A percentile compares a stretch with the other conserved stretches of the same genome.
phyloP scores from a whole-genome alignment of 2,113 vertebrate species.

The Petaurus breviceps region DNA sequence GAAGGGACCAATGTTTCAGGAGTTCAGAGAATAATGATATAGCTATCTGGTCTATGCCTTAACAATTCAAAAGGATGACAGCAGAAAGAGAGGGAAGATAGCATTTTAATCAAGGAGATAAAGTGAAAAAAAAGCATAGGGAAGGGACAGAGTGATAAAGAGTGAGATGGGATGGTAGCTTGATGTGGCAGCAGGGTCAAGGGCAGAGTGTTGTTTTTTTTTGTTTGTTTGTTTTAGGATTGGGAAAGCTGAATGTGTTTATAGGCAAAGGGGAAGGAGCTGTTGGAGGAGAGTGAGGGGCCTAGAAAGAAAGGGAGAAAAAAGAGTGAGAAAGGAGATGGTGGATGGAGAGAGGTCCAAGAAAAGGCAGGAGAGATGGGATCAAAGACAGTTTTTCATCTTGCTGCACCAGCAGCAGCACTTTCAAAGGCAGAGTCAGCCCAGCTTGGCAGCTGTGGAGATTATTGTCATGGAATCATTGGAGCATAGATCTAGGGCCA shows the following conservation, averaged over 20 bases:
- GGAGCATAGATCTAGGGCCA: no score
- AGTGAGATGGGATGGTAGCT: neutral
- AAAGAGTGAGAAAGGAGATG: no score
- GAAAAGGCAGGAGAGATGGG: no score
- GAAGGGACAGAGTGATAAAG: neutral
- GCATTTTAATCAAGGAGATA: neutral
- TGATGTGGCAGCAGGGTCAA: neutral
- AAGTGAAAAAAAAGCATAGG: neutral
- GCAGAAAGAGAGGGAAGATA: neutral
- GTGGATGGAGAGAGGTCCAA: no score
- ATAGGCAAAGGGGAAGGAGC: neutral
- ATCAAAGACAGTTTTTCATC: no score
- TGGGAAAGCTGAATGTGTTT: neutral
- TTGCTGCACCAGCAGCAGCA: no score
- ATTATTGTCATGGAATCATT: no score
- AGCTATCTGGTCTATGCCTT: neutral
- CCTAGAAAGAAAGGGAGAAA: no score
- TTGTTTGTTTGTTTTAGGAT: neutral
- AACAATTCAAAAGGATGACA: neutral
- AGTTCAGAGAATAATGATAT: neutral
- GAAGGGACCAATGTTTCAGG: neutral
- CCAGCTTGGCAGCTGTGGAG: no score
- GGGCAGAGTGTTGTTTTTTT: neutral
- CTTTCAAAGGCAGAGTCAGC: no score
- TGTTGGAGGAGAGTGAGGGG: no score